Evolutionary conservation across 2,888 invertebrate genomes (phyloP).

Genomic region (Drosophila acutilabella): DNA sequence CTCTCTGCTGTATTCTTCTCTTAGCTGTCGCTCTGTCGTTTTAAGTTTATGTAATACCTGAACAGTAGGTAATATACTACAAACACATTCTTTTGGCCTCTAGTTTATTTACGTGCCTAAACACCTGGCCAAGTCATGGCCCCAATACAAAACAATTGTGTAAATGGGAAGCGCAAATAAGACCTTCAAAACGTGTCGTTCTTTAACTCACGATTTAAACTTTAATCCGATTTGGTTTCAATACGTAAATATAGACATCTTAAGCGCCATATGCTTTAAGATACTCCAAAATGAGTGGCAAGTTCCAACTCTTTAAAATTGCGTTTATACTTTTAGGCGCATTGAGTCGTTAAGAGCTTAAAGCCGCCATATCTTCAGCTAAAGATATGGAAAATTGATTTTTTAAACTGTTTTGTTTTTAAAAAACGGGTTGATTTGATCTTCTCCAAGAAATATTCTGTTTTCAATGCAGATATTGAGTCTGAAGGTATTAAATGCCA

Average conservation of each 20-base stretch:
- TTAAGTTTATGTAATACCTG: constrained; percentile 29
- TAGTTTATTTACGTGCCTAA: constrained; percentile 7
- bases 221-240: constrained; percentile 7
- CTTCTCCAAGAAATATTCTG: too few species aligned
- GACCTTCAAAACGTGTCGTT: constrained; percentile 5
- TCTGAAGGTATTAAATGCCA: too few species aligned
- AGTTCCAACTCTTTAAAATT: too few species aligned
- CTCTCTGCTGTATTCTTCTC: not conserved
- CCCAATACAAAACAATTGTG: constrained; percentile 37
- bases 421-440: too few species aligned
- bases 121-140: constrained; percentile 11
- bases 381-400: too few species aligned
- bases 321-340: too few species aligned
- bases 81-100: constrained; percentile 7
- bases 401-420: too few species aligned
- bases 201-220: not conserved
- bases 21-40: not conserved
- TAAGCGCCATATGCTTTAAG: too few species aligned
- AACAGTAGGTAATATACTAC: constrained; percentile 8
- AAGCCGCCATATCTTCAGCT: too few species aligned
- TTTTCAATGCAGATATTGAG: too few species aligned
- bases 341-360: too few species aligned
- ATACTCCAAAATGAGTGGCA: too few species aligned
- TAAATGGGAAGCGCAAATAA: constrained; percentile 27
- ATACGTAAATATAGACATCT: constrained; percentile 1